Evolutionary conservation across 2,113 vertebrate genomes (phyloP).

Genomic region (Rhinoderma darwinii): DNA sequence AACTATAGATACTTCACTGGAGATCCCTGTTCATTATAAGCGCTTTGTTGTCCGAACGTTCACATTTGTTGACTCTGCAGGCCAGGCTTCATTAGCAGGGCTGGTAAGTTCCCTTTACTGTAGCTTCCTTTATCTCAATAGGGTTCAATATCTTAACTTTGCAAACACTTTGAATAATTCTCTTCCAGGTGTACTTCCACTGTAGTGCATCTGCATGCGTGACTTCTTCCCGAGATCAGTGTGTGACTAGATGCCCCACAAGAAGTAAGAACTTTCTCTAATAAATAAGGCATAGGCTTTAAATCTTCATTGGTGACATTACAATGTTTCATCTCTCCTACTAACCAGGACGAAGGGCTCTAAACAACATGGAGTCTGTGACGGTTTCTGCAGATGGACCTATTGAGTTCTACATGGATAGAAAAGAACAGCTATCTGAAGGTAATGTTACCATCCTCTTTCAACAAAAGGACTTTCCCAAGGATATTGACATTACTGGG

Average conservation of each 20-base stretch:
- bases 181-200: constrained; percentile 49
- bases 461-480: no score
- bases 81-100: constrained; percentile 63
- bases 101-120: constrained; percentile 59
- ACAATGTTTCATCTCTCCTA: neutral
- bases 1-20: constrained; percentile 41
- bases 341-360: neutral
- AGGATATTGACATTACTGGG: no score
- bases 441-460: neutral
- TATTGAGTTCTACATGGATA: neutral
- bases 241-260: neutral
- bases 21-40: constrained; percentile 67
- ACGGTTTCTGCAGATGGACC: constrained; percentile 20
- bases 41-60: constrained; percentile 70
- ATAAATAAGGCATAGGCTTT: neutral
- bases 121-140: neutral
- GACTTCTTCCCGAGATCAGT: neutral
- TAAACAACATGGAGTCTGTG: neutral
- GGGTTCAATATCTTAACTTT: neutral
- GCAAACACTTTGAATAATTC: neutral
- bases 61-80: constrained; percentile 60
- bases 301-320: neutral
- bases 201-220: constrained; percentile 45
- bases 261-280: constrained; percentile 40
- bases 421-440: neutral